Conservation (phyloP, 2,888 invertebrate genomes). For the Platycheirus albimanus region DNA sequence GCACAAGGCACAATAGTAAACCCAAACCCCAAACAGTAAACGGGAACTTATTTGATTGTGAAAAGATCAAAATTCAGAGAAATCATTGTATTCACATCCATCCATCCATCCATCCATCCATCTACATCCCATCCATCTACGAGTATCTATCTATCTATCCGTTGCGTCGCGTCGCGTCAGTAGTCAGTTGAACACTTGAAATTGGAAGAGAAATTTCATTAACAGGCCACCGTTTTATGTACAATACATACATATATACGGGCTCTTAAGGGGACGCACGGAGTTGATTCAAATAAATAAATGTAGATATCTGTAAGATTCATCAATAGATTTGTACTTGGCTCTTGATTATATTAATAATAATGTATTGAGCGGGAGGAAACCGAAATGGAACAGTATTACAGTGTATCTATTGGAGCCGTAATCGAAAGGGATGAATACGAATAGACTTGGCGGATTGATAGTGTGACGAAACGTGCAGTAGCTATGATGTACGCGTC, state of each 20-base stretch:
- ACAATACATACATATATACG: not conserved
- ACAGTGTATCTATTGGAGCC: constrained; percentile 41
- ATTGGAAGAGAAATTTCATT: constrained; percentile 63
- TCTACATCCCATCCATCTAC: no score
- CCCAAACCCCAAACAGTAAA: constrained; percentile 37
- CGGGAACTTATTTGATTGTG: constrained; percentile 61
- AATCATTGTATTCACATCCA: constrained; percentile 42
- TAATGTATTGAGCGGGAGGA: constrained; percentile 71
- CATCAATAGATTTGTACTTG: constrained; percentile 74
- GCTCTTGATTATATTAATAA: constrained; percentile 72
- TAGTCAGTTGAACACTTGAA: constrained; percentile 64
- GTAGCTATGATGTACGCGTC: constrained; percentile 33
- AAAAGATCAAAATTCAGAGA: constrained; percentile 68
- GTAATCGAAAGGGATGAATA: constrained; percentile 71
- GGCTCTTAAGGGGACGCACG: not conserved
- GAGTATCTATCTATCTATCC: constrained; percentile 65
- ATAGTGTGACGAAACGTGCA: constrained; percentile 61
- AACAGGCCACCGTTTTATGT: constrained; percentile 51
- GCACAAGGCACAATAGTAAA: constrained; percentile 31
- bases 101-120: constrained; percentile 31
- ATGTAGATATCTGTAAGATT: constrained; percentile 74
- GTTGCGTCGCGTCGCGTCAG: no score
- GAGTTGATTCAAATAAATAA: constrained; percentile 65
- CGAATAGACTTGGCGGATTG: constrained; percentile 47
- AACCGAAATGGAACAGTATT: constrained; percentile 47